Percentiles rank a stretch among this genome's conserved stretches.
These are phyloP conservation scores for Poecilia gillii DNA, from an alignment of 2,797 vertebrate species.

Conservation along the genomic window DNA sequence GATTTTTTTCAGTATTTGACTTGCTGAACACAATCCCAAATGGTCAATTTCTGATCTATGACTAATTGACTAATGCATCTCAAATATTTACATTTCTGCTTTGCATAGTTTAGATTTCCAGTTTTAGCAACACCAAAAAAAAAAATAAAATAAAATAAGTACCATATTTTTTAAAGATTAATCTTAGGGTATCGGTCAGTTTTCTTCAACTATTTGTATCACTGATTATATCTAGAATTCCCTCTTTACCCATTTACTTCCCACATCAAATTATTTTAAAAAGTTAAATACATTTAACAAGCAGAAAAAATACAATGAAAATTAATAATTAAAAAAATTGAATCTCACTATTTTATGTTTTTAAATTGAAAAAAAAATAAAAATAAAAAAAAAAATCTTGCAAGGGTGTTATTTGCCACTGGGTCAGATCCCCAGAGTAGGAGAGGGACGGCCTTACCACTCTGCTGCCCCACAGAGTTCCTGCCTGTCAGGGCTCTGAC, in stretches of 20 bases:
- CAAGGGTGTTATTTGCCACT: conserved; percentile 16
- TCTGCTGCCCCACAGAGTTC: conserved; percentile 42
- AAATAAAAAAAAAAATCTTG: neutral
- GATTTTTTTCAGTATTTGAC: neutral
- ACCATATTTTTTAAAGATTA: neutral
- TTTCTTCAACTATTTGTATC: neutral
- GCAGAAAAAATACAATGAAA: neutral
- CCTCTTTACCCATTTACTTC: neutral
- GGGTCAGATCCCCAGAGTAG: conserved; percentile 56
- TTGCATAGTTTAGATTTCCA: neutral
- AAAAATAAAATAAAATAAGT: neutral
- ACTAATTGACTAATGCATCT: neutral
- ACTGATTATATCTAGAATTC: neutral
- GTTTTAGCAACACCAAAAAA: neutral
- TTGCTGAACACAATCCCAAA: neutral
- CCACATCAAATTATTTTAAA: neutral
- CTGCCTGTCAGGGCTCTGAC: conserved; percentile 55
- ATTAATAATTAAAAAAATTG: neutral
- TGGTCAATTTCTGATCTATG: neutral
- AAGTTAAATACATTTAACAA: neutral
- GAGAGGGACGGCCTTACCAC: conserved; percentile 36
- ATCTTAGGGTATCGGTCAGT: neutral
- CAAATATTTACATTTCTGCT: neutral
- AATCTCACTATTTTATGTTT: conserved; percentile 31
- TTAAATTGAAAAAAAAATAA: conserved; percentile 13